Base-by-base conservation (phyloP, 2,113 vertebrate species). In the Steatornis caripensis region DNA sequence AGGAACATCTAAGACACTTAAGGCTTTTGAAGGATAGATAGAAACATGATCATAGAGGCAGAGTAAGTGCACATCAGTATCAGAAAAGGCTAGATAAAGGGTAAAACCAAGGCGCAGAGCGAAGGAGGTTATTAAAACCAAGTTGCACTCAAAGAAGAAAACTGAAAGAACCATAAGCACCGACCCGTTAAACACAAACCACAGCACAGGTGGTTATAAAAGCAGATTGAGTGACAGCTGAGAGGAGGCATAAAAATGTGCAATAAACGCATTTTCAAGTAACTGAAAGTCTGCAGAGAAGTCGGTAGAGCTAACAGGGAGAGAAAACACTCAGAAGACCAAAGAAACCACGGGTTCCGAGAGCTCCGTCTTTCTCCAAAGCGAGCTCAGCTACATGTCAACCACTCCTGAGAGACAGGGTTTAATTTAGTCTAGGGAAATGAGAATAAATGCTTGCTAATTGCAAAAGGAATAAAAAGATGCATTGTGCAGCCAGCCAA, bases 381-480 rank as follows among this genome's bases (percentile, higher is more conserved):
- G 66, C 0, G 4, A 64, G 57, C 21, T 10, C 12, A 46, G 58
- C 41, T 32, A 27, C 7, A 3, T 37, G 55, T 39, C 53, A 69
- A 0, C 41, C 18, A 15, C 17, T 69, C 58, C 54, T 11, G 76
- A 61, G 37, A 57, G 27, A 9, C 0, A 49, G 76, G 36, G 29
- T 45, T 88, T 65, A 55, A 16, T 48, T 76, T 11, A 18, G 16
- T 9, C 10, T 1, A 30, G 41, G 36, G 27, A 69, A 92, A 72
- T 8, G 36, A 79, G 49, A 53, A 3, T 14, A 54, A 61, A 48
- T 16, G 8, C 16, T 60, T 24, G 6, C 36, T 68, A n/a, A 49
- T 8, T 64, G 26, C 23, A 24, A 46, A 60, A 53, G 21, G 24
- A 80, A 37, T 60, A 43, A 26, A 71, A 83, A 36, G 9, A 24